Conservation (phyloP, 2,888 invertebrate species). For the Chymomyza amoena region DNA sequence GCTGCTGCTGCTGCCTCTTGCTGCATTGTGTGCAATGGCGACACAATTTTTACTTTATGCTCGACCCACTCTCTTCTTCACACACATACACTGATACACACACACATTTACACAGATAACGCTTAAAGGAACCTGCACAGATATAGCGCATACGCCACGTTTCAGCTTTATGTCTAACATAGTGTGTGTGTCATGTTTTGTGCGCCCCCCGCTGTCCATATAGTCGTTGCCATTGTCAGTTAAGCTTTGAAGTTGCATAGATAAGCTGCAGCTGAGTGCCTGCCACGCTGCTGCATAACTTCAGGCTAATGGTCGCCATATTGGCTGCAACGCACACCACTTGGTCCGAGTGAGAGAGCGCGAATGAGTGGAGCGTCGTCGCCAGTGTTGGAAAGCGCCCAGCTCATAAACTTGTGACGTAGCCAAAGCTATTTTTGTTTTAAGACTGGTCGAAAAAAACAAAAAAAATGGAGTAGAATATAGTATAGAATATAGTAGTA, state of each 20-base stretch:
- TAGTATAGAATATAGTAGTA: neutral
- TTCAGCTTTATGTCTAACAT: constrained; percentile 46
- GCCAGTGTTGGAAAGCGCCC: constrained; percentile 25
- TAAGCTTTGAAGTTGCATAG: constrained; percentile 69
- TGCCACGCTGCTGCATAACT: constrained; percentile 58
- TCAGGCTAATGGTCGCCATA: constrained; percentile 52
- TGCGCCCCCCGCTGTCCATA: constrained; percentile 4
- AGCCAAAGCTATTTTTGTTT: constrained; percentile 23
- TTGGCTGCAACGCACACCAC: neutral
- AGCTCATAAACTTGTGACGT: constrained; percentile 51
- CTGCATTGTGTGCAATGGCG: constrained; percentile 55
- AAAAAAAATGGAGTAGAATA: neutral
- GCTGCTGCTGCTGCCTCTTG: constrained; percentile 12
- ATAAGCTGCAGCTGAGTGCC: constrained; percentile 40
- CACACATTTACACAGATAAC: neutral
- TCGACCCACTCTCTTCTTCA: constrained; percentile 1
- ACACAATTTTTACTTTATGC: constrained; percentile 65
- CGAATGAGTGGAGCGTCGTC: neutral
- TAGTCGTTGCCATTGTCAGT: constrained; percentile 37
- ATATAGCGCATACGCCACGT: constrained; percentile 70
- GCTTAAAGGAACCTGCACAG: neutral
- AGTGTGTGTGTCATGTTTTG: constrained; percentile 40
- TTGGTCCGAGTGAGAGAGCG: neutral
- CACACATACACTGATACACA: constrained; percentile 13
- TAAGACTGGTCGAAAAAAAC: neutral